Base-by-base conservation (phyloP, 2,888 invertebrate genomes). In the Drosophila prolongata region DNA sequence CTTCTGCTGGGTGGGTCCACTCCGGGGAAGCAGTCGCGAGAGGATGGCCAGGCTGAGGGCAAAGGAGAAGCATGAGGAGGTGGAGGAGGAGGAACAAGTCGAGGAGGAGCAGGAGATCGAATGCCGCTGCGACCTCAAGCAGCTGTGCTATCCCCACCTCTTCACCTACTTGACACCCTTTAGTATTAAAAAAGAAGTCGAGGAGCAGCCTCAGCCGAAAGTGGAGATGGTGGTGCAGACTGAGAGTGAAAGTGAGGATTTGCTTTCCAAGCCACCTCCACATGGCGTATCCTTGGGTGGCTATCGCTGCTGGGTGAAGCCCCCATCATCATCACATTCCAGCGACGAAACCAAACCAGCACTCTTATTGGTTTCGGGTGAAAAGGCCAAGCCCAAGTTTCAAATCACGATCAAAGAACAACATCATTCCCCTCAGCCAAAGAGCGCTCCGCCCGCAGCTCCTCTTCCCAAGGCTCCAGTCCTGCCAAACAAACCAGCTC, bases 1-100 rank as follows among this genome's bases (percentile, higher is more conserved):
- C 30, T 85, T 42, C 14, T 85, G 86, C 13, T 85, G 69, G 65
- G 37, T 89, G 38, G 88, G 71, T 3, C 88, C 86, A 1, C 67
- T 85, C 11, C 64, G 85, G 9, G 75, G 65, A 5, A 55, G 54
- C 49, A 64, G 66, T 35, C 16, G 8, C 11, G 66, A 64, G 10
- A 35, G 65, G 1, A 2, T 50, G 5, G 65, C 68, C 13, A 16
- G 10, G 10, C 9, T 42, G 13, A n/a, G 34, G 6, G 58, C n/a
- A 6, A 24, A 30, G 2, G 19, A 54, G 5, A 54, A 65, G 6
- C 34, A 13, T n/a, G 37, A 55, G 2, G 64, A 65, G 3, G 1
- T 6, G 2, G 52, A 65, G 13, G 42, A 46, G 4, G 46, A 19
- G 0, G 60, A 60, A 1, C n/a, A 24, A 2, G 50, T 10, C 1